Evolutionary conservation across 2,888 invertebrate species (phyloP), one percentile per base, ranked within the genome.

Genomic region (Siphonodentalium dalli): DNA sequence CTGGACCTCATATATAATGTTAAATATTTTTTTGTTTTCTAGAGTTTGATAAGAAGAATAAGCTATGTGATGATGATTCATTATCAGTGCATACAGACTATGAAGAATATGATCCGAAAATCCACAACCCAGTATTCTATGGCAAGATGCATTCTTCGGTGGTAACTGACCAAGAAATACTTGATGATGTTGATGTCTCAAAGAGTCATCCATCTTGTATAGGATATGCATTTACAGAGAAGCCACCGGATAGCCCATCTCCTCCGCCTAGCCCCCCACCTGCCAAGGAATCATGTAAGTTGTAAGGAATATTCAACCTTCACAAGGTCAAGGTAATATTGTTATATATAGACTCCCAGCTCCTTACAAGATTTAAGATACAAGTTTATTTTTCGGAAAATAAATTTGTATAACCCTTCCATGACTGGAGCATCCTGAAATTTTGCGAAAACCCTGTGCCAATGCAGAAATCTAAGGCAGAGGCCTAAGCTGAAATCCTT

Each of bases 41-140:
- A 77, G 75, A 76, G 45, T 75, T 73, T 65, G 57, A 65, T 20
- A 54, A 51, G 13, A 58, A 57, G 42, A 58, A 59, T 34, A 67
- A 68, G 38, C 64, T 62, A 48, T 54, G 46, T 38, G 73, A 75
- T 40, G 74, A 77, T 48, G 75, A 75, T 57, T 56, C 50, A 13
- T 42, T 56, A 23, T 75, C 77, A 7, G 66, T 75, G 0, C 38
- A 63, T 9, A 74, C 75, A 53, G 73, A 75, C 23, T 71, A 71
- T 50, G 55, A 63, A 45, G 71, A 79, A 52, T 81, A 67, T 70
- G 77, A 80, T 65, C 70, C 81, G 15, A 54, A 74, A 9, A 69
- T 63, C 52, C 75, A 77, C 52, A 71, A 68, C 40, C 78, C 80
- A 2, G 79, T 77, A 1, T 78, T 81, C 50, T 80, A 74, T 68